Evolutionary conservation across 2,888 invertebrate genomes (phyloP).

Genomic region (Agrotis puta): DNA sequence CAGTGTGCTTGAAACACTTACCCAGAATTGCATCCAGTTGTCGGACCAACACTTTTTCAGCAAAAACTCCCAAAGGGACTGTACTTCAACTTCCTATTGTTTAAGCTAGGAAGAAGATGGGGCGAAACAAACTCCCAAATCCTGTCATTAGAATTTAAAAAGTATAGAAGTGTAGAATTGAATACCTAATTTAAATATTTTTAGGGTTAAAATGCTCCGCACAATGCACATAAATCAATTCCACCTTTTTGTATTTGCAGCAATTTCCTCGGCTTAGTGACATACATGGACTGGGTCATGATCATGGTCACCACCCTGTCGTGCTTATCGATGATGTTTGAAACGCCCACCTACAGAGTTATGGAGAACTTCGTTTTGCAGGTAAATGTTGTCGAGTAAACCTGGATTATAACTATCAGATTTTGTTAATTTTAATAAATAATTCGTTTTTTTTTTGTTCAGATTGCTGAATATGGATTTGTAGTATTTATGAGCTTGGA

Average conservation of each 20-base stretch:
- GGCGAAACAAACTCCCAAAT: too few relatives aligned
- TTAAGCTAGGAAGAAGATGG: too few relatives aligned
- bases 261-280: conserved; percentile 98
- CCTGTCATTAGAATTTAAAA: too few relatives aligned
- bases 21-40: too few relatives aligned
- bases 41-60: too few relatives aligned
- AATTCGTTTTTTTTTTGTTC: conserved; percentile 54
- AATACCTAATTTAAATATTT: too few relatives aligned
- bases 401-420: too few relatives aligned
- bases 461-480: conserved; percentile 98
- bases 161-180: too few relatives aligned
- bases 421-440: not conserved
- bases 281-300: conserved; percentile 99
- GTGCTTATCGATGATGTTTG: conserved; percentile 99
- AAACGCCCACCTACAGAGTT: conserved; percentile 97
- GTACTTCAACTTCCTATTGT: too few relatives aligned
- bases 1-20: too few relatives aligned
- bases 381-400: conserved; percentile 67
- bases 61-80: too few relatives aligned
- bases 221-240: not conserved
- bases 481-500: conserved; percentile 99
- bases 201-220: too few relatives aligned
- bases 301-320: conserved; percentile 99
- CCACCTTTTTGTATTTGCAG: conserved; percentile 88
- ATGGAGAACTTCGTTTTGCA: conserved; percentile 98